phyloP scores from a whole-genome alignment of 1,140 invertebrate genomes.

The Eupristina koningsbergeri region DNA sequence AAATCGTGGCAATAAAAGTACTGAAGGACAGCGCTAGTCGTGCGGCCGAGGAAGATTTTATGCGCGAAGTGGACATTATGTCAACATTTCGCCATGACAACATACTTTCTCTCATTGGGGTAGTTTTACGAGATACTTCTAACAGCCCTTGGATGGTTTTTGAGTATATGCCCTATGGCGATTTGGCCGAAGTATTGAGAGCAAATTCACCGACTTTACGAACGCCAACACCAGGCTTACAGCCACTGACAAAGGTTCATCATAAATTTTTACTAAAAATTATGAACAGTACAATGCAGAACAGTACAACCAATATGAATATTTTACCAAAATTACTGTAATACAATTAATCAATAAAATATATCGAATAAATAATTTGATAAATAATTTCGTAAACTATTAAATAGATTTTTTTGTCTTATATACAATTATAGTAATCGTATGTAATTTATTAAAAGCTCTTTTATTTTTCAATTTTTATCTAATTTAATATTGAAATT shows the following conservation, averaged over 20 bases:
- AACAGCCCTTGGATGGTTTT: constrained; percentile 93
- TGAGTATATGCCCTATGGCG: constrained; percentile 92
- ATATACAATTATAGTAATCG: too few relatives aligned
- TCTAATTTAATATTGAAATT: too few relatives aligned
- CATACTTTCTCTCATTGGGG: constrained; percentile 87
- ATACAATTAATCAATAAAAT: too few relatives aligned
- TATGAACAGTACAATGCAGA: too few relatives aligned
- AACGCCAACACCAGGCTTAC: constrained; percentile 65
- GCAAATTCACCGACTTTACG: constrained; percentile 75
- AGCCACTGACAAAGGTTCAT: constrained; percentile 70
- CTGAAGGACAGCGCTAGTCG: constrained; percentile 85
- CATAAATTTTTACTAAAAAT: background rate
- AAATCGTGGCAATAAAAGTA: constrained; percentile 88
- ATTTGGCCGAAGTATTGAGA: constrained; percentile 87
- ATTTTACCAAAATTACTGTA: too few relatives aligned
- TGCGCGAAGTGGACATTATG: constrained; percentile 92
- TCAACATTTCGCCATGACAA: constrained; percentile 89
- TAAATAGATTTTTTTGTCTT: too few relatives aligned
- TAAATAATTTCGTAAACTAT: too few relatives aligned
- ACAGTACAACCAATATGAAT: too few relatives aligned
- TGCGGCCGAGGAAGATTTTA: constrained; percentile 89
- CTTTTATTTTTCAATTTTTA: too few relatives aligned
- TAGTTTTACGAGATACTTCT: constrained; percentile 81
- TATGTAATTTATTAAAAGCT: too few relatives aligned
- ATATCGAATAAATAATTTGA: too few relatives aligned